Percentiles rank a stretch among this genome's conserved stretches.
Conservation (phyloP, 2,113 vertebrate genomes). For the Protobothrops flavoviridis region DNA sequence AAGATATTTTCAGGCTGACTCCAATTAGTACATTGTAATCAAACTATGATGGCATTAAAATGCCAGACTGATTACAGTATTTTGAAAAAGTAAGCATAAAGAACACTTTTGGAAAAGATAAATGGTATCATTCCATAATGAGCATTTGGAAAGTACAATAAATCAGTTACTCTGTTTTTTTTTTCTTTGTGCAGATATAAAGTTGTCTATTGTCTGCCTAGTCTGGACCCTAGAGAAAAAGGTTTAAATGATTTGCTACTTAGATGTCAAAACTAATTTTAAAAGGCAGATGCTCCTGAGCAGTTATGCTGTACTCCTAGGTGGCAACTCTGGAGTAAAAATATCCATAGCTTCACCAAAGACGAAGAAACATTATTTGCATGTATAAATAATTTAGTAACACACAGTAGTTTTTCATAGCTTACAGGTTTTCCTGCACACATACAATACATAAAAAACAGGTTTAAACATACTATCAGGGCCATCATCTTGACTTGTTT, state of each 20-base stretch:
- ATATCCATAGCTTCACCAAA: not conserved
- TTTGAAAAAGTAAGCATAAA: not conserved
- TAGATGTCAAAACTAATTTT: not conserved
- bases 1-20: not conserved
- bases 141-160: too few species aligned
- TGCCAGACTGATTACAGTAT: not conserved
- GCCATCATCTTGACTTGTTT: not conserved
- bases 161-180: not conserved
- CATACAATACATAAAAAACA: not conserved
- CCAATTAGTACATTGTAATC: not conserved
- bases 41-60: not conserved
- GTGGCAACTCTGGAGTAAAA: not conserved
- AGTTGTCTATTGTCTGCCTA: not conserved
- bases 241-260: not conserved
- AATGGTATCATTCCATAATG: not conserved
- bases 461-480: not conserved
- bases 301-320: not conserved
- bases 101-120: not conserved
- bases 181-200: not conserved
- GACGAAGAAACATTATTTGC: not conserved
- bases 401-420: not conserved
- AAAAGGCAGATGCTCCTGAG: not conserved
- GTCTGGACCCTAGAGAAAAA: not conserved
- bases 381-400: not conserved
- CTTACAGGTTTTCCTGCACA: not conserved